Base-by-base conservation (phyloP, 2,888 invertebrate genomes). In the Drosophila prolongata region DNA sequence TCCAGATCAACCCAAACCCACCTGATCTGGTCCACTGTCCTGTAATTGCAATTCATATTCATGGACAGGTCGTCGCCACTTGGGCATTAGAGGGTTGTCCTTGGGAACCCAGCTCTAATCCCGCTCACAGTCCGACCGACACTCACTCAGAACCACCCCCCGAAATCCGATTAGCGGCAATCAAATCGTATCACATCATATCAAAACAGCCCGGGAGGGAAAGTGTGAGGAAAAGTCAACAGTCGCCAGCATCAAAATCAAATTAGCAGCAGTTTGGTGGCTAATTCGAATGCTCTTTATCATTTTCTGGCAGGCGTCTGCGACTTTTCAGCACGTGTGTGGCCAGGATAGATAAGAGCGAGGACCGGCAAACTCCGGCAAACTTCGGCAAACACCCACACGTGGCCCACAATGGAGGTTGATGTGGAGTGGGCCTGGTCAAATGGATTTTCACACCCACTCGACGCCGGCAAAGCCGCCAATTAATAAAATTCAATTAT, bases 61-160 rank as follows among this genome's bases (percentile, higher is more conserved):
- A 52, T 74, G 74, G 68, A 76, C 79, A 79, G 73, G 47, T 61
- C 67, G 60, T 44, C 67, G 77, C 53, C 76, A 62, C 43, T 34
- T 34, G 34, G 34, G 8, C 19, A 19, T 35, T 35, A 67, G 62
- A 47, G 58, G 76, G 78, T 80, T 76, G 77, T 64, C 67, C 80
- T 68, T 90, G 90, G 79, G 90, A 90, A 90, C 80, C 56, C 62
- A 55, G 55, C 42, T n/a, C 50, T 90, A 90, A 90, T 90, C 90
- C 77, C 16, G 76, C 79, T 89, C 90, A 85, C 90, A 90, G 78
- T 75, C 53, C 70, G 6, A 54, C 19, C 47, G 38, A 19, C 54
- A 68, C 50, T 44, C 13, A 30, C 58, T 49, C 46, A 58, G 14
- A 54, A n/a, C 16, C 78, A 79, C 73, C 75, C 73, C 76, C 70